A percentile compares a stretch with the other conserved stretches of the same genome.
phyloP scores from a whole-genome alignment of 1,140 invertebrate species.

The Macrobrachium nipponense region DNA sequence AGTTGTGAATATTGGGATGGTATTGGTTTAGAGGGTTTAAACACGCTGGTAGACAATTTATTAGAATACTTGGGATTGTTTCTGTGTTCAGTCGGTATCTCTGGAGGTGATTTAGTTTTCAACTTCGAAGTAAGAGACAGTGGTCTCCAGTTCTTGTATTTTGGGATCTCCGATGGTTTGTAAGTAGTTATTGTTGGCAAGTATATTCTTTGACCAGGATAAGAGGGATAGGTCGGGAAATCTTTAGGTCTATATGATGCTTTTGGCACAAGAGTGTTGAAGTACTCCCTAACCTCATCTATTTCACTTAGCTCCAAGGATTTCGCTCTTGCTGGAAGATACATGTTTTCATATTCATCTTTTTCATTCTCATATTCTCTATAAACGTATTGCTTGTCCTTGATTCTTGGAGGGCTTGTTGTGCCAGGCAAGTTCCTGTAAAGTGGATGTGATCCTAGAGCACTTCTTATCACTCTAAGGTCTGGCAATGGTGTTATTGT shows the following conservation, averaged over 20 bases:
- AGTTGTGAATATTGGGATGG: too few species aligned
- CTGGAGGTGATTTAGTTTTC: background rate
- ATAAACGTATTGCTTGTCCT: background rate
- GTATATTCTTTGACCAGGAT: slow-evolving; percentile 1
- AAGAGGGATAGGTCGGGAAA: background rate
- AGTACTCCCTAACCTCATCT: slow-evolving; percentile 29
- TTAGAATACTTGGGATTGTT: background rate
- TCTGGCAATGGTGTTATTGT: background rate
- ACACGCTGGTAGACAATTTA: background rate
- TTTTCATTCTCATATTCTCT: slow-evolving; percentile 28
- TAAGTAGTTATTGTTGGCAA: slow-evolving; percentile 24
- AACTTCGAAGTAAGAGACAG: background rate
- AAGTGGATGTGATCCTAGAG: slow-evolving; percentile 33
- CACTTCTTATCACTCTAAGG: slow-evolving; percentile 6
- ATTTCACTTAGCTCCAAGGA: slow-evolving; percentile 34
- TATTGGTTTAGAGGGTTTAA: background rate
- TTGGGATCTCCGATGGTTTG: slow-evolving; percentile 12
- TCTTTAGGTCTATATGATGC: background rate
- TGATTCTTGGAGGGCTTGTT: background rate
- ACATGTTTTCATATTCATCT: slow-evolving; percentile 47
- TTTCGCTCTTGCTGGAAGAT: slow-evolving; percentile 28
- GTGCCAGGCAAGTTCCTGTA: slow-evolving; percentile 16
- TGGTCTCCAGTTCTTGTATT: slow-evolving; percentile 10
- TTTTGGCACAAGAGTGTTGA: slow-evolving; percentile 27
- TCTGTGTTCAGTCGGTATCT: background rate